Percentiles rank a stretch among this genome's conserved stretches.
phyloP scores from a whole-genome alignment of 2,888 invertebrate genomes.

The Meliscaeva auricollis region DNA sequence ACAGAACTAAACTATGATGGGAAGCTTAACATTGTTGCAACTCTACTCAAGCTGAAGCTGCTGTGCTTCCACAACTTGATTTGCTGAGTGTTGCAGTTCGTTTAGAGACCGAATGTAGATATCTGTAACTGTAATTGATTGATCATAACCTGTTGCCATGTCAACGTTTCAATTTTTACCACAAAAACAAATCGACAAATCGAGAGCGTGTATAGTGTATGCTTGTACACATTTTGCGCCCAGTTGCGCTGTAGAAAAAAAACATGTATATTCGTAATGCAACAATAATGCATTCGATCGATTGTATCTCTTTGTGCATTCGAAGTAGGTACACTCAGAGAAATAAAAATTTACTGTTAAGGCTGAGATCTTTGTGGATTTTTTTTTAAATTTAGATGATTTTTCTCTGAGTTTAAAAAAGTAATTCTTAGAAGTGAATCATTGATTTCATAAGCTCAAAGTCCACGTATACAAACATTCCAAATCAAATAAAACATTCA shows the following conservation, averaged over 20 bases:
- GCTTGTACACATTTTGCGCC: not conserved
- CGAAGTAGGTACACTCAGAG: conserved; percentile 1
- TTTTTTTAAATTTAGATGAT: no score
- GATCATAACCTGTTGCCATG: conserved; percentile 72
- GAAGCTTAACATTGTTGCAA: conserved; percentile 33
- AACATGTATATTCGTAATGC: not conserved
- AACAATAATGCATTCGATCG: not conserved
- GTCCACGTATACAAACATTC: conserved; percentile 10
- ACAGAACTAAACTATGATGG: conserved; percentile 55
- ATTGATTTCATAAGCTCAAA: no score
- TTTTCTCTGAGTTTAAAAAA: no score
- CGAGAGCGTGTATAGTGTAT: conserved; percentile 1
- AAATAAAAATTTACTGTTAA: not conserved
- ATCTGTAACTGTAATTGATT: conserved; percentile 68
- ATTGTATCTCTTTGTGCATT: not conserved
- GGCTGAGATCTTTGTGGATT: no score
- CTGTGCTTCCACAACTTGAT: conserved; percentile 33
- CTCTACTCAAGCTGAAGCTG: conserved; percentile 31
- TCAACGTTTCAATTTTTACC: conserved; percentile 70
- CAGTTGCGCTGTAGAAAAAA: no score
- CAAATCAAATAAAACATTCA: not conserved
- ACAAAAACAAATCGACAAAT: conserved; percentile 52
- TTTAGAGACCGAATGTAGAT: conserved; percentile 15
- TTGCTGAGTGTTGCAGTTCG: conserved; percentile 18
- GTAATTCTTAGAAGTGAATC: no score